These are phyloP conservation scores for Caenorhabditis zanzibari DNA, from an alignment of 2,888 invertebrate species.

Conservation along the genomic window DNA sequence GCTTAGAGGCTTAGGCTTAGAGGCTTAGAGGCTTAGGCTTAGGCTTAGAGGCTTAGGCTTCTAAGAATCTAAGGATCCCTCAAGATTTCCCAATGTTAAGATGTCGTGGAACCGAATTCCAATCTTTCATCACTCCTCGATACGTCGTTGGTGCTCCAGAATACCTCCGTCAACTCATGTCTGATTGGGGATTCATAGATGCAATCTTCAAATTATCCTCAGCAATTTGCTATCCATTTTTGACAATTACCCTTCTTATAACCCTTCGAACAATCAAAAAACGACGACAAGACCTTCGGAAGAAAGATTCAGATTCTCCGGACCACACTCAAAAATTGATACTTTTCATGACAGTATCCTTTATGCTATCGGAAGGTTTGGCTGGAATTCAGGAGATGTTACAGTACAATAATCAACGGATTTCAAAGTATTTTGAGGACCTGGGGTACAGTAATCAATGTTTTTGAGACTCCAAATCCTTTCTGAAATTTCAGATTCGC, in stretches of 20 bases:
- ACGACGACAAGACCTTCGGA: constrained; percentile 13
- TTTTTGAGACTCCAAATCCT: no score
- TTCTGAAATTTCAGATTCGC: no score
- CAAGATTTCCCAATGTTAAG: neutral
- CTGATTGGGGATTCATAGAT: constrained; percentile 31
- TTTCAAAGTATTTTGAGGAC: no score
- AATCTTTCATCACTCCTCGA: neutral
- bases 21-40: neutral
- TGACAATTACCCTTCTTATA: constrained; percentile 13
- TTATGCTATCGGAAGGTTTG: neutral
- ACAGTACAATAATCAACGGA: neutral
- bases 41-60: neutral
- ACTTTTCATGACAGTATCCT: neutral
- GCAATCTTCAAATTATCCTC: constrained; percentile 5
- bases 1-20: neutral
- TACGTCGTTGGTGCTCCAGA: constrained; percentile 22
- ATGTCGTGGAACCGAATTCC: neutral
- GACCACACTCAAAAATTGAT: constrained; percentile 12
- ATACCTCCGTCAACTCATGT: constrained; percentile 1
- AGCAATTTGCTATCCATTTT: constrained; percentile 21
- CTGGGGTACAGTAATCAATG: no score
- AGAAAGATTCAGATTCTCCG: neutral
- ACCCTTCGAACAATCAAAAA: constrained; percentile 13
- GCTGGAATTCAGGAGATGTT: neutral
- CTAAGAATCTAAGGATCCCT: no score